These are phyloP conservation scores for Porites lutea DNA, from an alignment of 64 coral and sea anemone genomes.

Conservation along the genomic window DNA sequence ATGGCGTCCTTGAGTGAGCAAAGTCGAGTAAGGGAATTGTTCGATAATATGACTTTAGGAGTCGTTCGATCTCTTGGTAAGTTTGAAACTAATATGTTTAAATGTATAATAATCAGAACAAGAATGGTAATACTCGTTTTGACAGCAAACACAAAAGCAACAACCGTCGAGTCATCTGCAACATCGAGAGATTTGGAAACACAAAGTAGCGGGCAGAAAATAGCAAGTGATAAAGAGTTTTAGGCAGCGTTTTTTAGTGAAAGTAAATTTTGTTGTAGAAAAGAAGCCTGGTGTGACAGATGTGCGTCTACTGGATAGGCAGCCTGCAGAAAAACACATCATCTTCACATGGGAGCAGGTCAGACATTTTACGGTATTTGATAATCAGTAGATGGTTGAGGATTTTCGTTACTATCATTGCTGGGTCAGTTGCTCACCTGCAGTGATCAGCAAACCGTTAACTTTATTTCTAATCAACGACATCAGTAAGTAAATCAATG, in stretches of 20 bases:
- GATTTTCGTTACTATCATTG: background rate
- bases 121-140: background rate
- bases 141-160: background rate
- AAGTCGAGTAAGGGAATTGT: conserved; percentile 78
- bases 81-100: background rate
- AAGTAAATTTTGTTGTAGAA: conserved; percentile 52
- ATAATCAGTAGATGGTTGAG: no score
- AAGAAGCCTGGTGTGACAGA: conserved; percentile 95
- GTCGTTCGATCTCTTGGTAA: conserved; percentile 93
- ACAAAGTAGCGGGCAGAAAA: no score
- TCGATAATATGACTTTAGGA: conserved; percentile 95
- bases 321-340: conserved; percentile 77
- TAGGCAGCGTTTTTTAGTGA: no score
- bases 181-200: background rate
- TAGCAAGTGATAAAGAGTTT: no score
- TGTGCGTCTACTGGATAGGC: conserved; percentile 91
- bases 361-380: background rate
- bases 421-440: no score
- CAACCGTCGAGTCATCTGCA: background rate
- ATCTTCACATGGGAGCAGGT: conserved; percentile 94
- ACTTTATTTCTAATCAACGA: no score
- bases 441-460: no score
- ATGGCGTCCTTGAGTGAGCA: conserved; percentile 97
- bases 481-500: no score
- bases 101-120: background rate